Percentiles rank a stretch among this genome's conserved stretches.
These are phyloP conservation scores for Chironomus tepperi DNA, from an alignment of 1,140 invertebrate genomes.

Conservation along the genomic window DNA sequence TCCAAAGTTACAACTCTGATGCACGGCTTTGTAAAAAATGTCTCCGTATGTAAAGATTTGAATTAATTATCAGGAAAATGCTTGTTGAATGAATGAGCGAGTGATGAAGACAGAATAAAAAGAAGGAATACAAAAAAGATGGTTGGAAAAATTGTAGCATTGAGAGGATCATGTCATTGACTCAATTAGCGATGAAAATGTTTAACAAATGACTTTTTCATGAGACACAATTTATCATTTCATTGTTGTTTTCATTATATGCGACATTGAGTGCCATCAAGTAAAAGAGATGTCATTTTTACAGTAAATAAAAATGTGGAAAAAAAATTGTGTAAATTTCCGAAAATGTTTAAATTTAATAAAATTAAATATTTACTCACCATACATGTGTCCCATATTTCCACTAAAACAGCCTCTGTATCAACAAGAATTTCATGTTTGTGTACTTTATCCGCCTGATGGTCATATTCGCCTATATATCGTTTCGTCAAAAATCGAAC, in stretches of 20 bases:
- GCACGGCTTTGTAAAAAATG: no score
- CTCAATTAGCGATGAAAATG: background rate
- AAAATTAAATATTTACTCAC: background rate
- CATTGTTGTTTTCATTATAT: background rate
- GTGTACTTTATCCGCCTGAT: constrained; percentile 75
- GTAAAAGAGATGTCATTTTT: background rate
- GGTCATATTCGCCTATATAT: constrained; percentile 90
- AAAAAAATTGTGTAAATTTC: no score
- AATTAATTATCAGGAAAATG: constrained; percentile 10
- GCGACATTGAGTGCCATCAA: no score
- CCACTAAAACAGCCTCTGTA: constrained; percentile 80
- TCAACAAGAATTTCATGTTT: constrained; percentile 87
- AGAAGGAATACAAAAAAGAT: background rate
- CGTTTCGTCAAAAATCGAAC: constrained; percentile 81
- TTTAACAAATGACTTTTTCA: constrained; percentile 7
- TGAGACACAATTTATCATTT: constrained; percentile 8
- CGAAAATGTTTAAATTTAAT: no score
- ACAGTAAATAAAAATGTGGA: no score
- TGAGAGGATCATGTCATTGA: background rate
- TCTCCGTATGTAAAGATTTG: background rate
- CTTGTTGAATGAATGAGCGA: background rate
- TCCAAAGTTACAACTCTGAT: no score
- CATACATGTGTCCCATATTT: constrained; percentile 83
- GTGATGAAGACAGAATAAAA: background rate
- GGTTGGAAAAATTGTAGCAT: background rate